Evolutionary conservation across 2,888 invertebrate genomes (phyloP).

Genomic region (Drosophila birchii): DNA sequence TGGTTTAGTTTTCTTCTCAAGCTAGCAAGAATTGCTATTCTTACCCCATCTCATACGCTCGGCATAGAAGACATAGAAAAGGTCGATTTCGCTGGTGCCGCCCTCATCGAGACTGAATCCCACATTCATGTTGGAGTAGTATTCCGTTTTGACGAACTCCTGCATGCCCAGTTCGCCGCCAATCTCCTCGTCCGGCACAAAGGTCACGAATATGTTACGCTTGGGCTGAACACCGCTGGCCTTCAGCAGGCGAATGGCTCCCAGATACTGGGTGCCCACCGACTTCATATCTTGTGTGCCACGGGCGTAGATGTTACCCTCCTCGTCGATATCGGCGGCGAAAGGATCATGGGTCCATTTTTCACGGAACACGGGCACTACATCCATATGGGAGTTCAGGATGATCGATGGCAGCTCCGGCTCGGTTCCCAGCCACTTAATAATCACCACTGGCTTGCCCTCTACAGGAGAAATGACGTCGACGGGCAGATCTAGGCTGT

Average conservation of each 20-base stretch:
- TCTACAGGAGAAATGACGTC: slow-evolving; percentile 86
- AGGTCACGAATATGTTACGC: slow-evolving; percentile 89
- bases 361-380: slow-evolving; percentile 96
- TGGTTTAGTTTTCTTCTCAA: background rate
- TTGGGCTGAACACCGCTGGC: slow-evolving; percentile 85
- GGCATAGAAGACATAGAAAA: slow-evolving; percentile 87
- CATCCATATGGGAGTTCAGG: slow-evolving; percentile 98
- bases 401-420: slow-evolving; percentile 88
- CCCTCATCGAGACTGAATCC: slow-evolving; percentile 93
- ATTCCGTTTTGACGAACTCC: slow-evolving; percentile 87
- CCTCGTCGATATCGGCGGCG: slow-evolving; percentile 91
- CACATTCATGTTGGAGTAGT: slow-evolving; percentile 89
- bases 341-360: slow-evolving; percentile 96
- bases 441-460: slow-evolving; percentile 90
- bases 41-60: slow-evolving; percentile 90
- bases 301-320: slow-evolving; percentile 94
- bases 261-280: slow-evolving; percentile 91
- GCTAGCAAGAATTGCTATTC: slow-evolving; percentile 52
- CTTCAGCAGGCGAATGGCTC: slow-evolving; percentile 89
- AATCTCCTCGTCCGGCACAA: slow-evolving; percentile 89
- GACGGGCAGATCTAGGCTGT: slow-evolving; percentile 88
- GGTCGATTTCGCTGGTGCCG: slow-evolving; percentile 88
- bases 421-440: slow-evolving; percentile 91
- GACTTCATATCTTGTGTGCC: slow-evolving; percentile 96
- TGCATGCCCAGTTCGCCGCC: slow-evolving; percentile 90